Conservation (phyloP, 2,113 vertebrate species). For the Hypanus sabinus region DNA sequence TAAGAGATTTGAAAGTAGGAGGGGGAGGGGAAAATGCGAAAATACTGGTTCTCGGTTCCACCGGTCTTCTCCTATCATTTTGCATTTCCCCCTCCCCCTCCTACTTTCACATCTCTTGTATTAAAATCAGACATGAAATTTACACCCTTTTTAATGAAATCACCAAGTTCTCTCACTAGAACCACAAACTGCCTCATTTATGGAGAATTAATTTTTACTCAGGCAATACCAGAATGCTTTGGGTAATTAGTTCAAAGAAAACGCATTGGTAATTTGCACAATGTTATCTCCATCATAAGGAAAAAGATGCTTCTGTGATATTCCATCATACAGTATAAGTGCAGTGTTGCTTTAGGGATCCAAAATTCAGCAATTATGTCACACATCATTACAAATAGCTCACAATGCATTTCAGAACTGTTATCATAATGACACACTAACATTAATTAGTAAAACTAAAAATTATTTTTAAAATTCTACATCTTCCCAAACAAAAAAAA, state of each 20-base stretch:
- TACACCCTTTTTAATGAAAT: not conserved
- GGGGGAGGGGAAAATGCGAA: no score
- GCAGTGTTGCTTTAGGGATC: not conserved
- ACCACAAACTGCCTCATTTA: not conserved
- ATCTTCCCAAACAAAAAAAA: not conserved
- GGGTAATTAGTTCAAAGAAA: not conserved
- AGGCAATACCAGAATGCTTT: no score
- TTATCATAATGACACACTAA: not conserved
- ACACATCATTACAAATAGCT: not conserved
- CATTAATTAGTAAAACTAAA: not conserved
- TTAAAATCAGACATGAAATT: not conserved
- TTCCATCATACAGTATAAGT: not conserved
- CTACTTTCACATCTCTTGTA: no score
- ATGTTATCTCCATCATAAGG: not conserved
- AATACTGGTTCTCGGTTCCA: no score
- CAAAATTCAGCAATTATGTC: not conserved
- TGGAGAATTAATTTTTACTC: not conserved
- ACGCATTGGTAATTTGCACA: not conserved
- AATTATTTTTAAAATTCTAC: slow-evolving; percentile 1
- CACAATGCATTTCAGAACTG: not conserved
- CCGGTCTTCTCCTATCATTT: no score
- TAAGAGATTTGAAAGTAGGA: no score
- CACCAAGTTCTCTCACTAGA: not conserved
- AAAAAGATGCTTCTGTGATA: not conserved
- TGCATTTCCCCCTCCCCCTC: no score